Evolutionary conservation across 1,140 invertebrate species (phyloP).

Genomic region (Propsilocerus akamusi): DNA sequence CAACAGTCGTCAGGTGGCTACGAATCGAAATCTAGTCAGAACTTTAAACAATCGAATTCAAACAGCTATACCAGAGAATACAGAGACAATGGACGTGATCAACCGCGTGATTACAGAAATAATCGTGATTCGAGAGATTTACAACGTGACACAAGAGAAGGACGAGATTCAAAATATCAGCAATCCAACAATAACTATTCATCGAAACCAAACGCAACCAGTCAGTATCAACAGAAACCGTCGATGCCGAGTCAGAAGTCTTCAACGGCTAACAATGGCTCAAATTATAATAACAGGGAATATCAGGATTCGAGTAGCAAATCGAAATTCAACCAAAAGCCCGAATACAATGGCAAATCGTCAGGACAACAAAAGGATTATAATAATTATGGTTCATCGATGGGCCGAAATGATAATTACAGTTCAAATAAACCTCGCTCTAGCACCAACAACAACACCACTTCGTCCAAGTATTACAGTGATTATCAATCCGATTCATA

Average conservation of each 20-base stretch:
- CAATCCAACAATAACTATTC: neutral
- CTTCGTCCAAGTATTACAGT: constrained; percentile 9
- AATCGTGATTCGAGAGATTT: neutral
- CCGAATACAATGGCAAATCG: neutral
- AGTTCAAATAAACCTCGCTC: neutral
- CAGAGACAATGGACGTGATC: neutral
- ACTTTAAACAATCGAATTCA: neutral
- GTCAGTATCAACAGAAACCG: neutral
- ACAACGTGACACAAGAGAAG: neutral
- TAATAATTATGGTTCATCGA: constrained; percentile 8
- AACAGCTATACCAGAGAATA: neutral
- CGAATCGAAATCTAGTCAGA: constrained; percentile 1
- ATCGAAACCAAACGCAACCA: neutral
- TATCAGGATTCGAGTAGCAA: no score
- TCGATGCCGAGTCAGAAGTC: neutral
- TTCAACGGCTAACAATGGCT: neutral
- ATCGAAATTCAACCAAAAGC: no score
- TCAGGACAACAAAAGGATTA: constrained; percentile 10
- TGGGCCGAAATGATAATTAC: constrained; percentile 9
- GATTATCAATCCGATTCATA: constrained; percentile 10
- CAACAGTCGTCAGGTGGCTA: neutral
- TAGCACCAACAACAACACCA: constrained; percentile 7
- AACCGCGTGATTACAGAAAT: constrained; percentile 7
- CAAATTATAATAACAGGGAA: neutral
- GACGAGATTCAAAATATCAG: neutral